Evolutionary conservation across 2,888 invertebrate species (phyloP), one percentile per base, ranked within the genome.

Genomic region (Torymus tubicola): DNA sequence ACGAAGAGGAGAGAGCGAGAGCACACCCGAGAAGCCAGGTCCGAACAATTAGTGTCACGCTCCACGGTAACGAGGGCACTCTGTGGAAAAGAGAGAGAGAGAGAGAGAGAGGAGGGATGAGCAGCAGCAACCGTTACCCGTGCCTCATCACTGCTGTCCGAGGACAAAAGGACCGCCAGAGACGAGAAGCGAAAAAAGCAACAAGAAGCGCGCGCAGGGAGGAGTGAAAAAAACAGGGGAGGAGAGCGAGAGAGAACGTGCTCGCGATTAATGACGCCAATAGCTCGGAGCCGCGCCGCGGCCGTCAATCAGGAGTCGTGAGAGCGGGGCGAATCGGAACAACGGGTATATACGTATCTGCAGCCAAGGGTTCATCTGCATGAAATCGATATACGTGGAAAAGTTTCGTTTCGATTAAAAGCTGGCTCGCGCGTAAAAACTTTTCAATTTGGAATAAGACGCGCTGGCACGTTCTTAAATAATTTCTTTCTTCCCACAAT

Each of bases 41-140:
- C 8, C 42, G 77, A 78, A 82, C 81, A 82, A 82, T 82, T 82
- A 82, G 73, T 78, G 82, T 74, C 74, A 64, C 42, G 60, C 53
- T 57, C 14, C 53, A 11, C 50, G n/a, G 73, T 78, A 82, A 82
- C 71, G 78, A 76, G 76, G 80, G 58, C 50, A 78, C 71, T 67
- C 18, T n/a, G 53, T 53, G 31, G 21, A 58, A 60, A 67, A 60
- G 58, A 63, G 60, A 58, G 67, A 60, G 64, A 73, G 13, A 58
- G 67, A 60, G 64, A 73, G 16, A n/a, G n/a, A n/a, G n/a, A n/a
- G n/a, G n/a, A n/a, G 3, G 31, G 31, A 8, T 42, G 42, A 42
- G 42, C 42, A 42, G 42, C 8, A 42, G 42, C 42, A 42, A 42
- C 53, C 63, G 55, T 21, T 65, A 65, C 55, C 24, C 65, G 64